phyloP scores from a whole-genome alignment of 2,888 invertebrate genomes.

The Campoplex capitator region DNA sequence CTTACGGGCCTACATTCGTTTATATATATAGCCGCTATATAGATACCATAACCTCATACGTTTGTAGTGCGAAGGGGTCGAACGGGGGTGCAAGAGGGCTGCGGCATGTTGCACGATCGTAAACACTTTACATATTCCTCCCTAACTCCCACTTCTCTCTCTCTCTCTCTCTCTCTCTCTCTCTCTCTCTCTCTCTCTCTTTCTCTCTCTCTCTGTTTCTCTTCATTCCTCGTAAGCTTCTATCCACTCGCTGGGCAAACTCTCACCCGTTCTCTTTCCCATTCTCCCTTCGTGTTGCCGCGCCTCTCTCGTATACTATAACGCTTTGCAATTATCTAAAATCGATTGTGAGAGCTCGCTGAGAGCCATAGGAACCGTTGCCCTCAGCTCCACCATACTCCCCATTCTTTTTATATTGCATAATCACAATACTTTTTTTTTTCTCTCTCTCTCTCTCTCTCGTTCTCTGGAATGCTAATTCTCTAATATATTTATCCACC shows the following conservation, averaged over 20 bases:
- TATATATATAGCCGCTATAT: slow-evolving; percentile 41
- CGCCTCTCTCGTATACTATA: slow-evolving; percentile 73
- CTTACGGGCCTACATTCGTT: slow-evolving; percentile 32
- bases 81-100: slow-evolving; percentile 73
- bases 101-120: slow-evolving; percentile 83
- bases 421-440: slow-evolving; percentile 66
- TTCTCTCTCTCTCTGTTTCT: slow-evolving; percentile 48
- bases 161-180: slow-evolving; percentile 71
- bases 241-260: slow-evolving; percentile 62
- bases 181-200: slow-evolving; percentile 39
- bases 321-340: slow-evolving; percentile 81
- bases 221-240: slow-evolving; percentile 8
- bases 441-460: slow-evolving; percentile 30
- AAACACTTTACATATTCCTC: slow-evolving; percentile 83
- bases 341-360: slow-evolving; percentile 80
- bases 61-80: slow-evolving; percentile 53
- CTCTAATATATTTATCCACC: slow-evolving; percentile 11
- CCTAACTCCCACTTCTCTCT: slow-evolving; percentile 70
- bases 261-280: slow-evolving; percentile 39
- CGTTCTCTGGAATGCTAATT: not conserved
- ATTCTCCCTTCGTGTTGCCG: slow-evolving; percentile 64
- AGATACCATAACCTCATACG: slow-evolving; percentile 54
- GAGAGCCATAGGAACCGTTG: slow-evolving; percentile 76
- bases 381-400: slow-evolving; percentile 57
- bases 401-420: slow-evolving; percentile 64